phyloP scores from a whole-genome alignment of 2,797 vertebrate species.

The Galaxias olidus region DNA sequence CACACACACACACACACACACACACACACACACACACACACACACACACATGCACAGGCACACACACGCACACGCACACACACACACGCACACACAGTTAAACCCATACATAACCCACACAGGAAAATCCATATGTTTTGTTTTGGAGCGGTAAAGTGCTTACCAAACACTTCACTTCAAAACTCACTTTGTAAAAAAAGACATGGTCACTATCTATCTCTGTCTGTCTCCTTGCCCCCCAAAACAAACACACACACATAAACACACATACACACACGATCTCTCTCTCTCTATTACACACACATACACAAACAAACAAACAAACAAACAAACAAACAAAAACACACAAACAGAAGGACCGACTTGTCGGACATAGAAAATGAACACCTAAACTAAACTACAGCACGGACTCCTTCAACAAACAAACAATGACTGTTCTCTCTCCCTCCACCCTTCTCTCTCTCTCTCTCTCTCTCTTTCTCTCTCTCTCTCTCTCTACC shows the following conservation, averaged over 20 bases:
- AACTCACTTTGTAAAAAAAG: too few relatives aligned
- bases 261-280: neutral
- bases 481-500: neutral
- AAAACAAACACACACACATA: conserved; percentile 7
- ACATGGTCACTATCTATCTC: neutral
- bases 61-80: conserved; percentile 7
- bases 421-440: conserved; percentile 3
- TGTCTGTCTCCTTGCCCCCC: neutral
- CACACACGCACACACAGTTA: neutral
- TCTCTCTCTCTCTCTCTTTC: neutral
- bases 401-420: neutral
- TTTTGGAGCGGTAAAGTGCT: too few relatives aligned
- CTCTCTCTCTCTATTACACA: neutral
- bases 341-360: neutral
- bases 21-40: neutral
- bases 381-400: conserved; percentile 1
- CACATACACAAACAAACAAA: neutral
- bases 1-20: conserved; percentile 14
- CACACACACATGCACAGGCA: neutral
- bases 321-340: neutral
- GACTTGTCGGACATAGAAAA: neutral
- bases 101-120: neutral
- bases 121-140: too few relatives aligned
- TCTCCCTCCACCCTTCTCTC: neutral
- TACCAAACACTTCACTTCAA: too few relatives aligned